Percentiles rank a stretch among this genome's conserved stretches.
phyloP scores from a whole-genome alignment of 2,797 vertebrate genomes.

The Takifugu ocellatus region DNA sequence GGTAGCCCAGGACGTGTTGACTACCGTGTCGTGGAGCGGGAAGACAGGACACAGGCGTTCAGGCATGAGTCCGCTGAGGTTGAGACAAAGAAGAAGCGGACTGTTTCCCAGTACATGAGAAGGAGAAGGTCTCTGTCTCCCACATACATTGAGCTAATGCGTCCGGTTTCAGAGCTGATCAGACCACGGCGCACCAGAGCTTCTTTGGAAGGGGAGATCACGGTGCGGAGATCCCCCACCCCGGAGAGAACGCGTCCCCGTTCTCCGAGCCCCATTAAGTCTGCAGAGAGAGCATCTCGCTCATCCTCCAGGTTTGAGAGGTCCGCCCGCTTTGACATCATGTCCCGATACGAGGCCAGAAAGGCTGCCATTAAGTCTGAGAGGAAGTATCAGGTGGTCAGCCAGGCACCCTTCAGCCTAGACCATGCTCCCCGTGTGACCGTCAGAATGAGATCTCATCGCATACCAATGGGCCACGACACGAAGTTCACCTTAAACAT shows the following conservation, averaged over 20 bases:
- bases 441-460: conserved; percentile 95
- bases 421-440: conserved; percentile 94
- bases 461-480: conserved; percentile 87
- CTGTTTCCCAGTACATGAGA: conserved; percentile 84
- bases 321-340: conserved; percentile 97
- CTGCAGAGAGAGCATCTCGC: conserved; percentile 84
- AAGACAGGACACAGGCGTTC: conserved; percentile 78
- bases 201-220: conserved; percentile 60
- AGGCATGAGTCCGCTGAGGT: conserved; percentile 79
- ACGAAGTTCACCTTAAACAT: conserved; percentile 96
- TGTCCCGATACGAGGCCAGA: conserved; percentile 97
- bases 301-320: conserved; percentile 97
- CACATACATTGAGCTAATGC: conserved; percentile 97
- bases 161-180: conserved; percentile 94
- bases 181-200: conserved; percentile 70
- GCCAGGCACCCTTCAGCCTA: conserved; percentile 93
- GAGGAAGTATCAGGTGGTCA: conserved; percentile 91
- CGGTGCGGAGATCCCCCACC: conserved; percentile 92
- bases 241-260: conserved; percentile 97
- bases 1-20: conserved; percentile 87
- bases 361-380: conserved; percentile 97
- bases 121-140: conserved; percentile 94
- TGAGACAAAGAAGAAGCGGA: conserved; percentile 81
- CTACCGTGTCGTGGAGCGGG: conserved; percentile 67
- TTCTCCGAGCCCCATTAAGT: conserved; percentile 90